phyloP scores from a whole-genome alignment of 2,113 vertebrate genomes.

The Calidris pygmaea region DNA sequence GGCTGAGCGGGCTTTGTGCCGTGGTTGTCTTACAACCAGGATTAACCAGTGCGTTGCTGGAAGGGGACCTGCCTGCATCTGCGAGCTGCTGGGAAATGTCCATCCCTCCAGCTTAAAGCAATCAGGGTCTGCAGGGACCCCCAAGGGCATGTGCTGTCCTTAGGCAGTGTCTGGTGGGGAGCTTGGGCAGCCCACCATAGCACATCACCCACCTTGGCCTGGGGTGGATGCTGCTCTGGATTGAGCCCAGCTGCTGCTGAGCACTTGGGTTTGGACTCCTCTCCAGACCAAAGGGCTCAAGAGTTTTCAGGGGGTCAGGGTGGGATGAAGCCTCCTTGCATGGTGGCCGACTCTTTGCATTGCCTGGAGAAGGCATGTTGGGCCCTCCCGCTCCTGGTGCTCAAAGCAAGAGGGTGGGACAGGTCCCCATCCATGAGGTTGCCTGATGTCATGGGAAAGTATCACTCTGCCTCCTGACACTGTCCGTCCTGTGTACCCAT shows the following conservation, averaged over 20 bases:
- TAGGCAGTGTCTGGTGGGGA: neutral
- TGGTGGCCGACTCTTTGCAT: neutral
- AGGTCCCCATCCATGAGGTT: neutral
- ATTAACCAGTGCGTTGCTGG: neutral
- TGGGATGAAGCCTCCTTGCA: neutral
- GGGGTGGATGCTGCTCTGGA: neutral
- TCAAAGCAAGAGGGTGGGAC: neutral
- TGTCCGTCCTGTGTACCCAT: neutral
- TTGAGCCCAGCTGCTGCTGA: neutral
- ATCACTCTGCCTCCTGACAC: rapidly evolving
- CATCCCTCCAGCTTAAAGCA: neutral
- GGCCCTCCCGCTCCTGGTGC: neutral
- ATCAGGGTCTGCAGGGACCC: neutral
- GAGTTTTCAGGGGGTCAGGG: neutral
- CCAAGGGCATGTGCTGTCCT: neutral
- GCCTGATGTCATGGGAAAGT: neutral
- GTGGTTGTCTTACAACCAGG: neutral
- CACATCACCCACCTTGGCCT: neutral
- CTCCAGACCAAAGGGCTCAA: neutral
- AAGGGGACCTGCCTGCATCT: neutral
- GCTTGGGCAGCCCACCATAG: neutral
- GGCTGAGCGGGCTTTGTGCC: rapidly evolving
- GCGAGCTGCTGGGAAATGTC: neutral
- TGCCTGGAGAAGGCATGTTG: neutral
- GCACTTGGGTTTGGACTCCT: neutral